Percentiles rank a stretch among this genome's conserved stretches.
Evolutionary conservation across 2,797 vertebrate species (phyloP).

Genomic region (Gallinago solitaria): DNA sequence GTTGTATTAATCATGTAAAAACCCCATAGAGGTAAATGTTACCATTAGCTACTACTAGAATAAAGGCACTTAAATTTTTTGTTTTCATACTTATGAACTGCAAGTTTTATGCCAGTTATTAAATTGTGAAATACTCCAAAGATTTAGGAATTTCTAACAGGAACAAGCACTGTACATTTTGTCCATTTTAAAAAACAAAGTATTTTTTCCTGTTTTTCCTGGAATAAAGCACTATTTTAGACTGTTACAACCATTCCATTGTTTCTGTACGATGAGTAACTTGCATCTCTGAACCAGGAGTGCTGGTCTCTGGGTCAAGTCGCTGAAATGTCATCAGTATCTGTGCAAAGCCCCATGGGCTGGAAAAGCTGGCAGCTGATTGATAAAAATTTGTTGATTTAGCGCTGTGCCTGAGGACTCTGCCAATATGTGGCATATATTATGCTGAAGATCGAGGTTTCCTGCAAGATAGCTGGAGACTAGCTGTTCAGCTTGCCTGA

Average conservation of each 20-base stretch:
- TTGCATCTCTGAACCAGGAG: neutral
- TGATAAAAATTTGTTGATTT: neutral
- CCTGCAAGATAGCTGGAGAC: neutral
- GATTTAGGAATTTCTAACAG: neutral
- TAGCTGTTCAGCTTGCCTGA: neutral
- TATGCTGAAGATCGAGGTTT: neutral
- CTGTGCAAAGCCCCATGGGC: neutral
- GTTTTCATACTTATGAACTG: neutral
- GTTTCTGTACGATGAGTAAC: neutral
- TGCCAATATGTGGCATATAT: neutral
- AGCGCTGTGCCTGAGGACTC: neutral
- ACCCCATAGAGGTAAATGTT: neutral
- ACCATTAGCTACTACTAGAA: neutral
- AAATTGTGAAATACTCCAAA: slow-evolving; percentile 22
- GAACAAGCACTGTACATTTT: neutral
- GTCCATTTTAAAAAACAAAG: neutral
- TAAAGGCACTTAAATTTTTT: neutral
- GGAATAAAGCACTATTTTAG: neutral
- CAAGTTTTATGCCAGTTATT: neutral
- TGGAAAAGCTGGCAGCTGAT: neutral
- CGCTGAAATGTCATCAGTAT: neutral
- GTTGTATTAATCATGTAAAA: neutral
- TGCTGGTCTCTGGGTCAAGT: neutral
- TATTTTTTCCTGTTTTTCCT: neutral
- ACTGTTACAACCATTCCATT: neutral